These are phyloP conservation scores for Poeciliopsis gracilis DNA, from an alignment of 2,797 vertebrate species.

Conservation along the genomic window DNA sequence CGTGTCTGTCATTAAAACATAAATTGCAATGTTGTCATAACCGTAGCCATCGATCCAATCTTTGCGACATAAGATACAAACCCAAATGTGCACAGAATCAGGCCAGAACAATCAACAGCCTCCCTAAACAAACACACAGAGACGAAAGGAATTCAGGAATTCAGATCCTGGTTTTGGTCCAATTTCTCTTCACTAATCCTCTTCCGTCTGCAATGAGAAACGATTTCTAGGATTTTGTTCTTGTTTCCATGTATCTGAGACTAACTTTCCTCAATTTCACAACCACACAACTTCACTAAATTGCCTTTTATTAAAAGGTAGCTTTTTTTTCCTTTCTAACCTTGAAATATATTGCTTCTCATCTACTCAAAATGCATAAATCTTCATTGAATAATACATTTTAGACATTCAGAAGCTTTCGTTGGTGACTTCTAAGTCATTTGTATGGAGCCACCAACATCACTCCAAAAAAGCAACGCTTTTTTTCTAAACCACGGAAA, in stretches of 20 bases:
- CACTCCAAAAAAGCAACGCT: not conserved
- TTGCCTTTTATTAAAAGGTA: not conserved
- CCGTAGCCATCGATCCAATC: slow-evolving; percentile 3
- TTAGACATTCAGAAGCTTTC: not conserved
- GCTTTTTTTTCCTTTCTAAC: not conserved
- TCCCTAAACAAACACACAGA: slow-evolving; percentile 35
- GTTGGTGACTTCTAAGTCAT: not conserved
- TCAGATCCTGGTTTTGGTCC: not conserved
- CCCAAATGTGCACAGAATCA: slow-evolving; percentile 45
- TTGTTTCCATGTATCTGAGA: not conserved
- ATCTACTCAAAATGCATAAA: not conserved
- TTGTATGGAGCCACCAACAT: slow-evolving; percentile 3
- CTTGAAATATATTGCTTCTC: not conserved
- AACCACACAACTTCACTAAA: not conserved
- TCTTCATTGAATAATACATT: not conserved
- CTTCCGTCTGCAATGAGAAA: not conserved
- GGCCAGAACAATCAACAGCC: slow-evolving; percentile 25
- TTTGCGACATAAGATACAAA: slow-evolving; percentile 45
- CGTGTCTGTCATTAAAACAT: not conserved
- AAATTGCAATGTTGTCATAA: slow-evolving; percentile 8
- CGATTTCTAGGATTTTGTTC: not conserved
- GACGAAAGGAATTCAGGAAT: not conserved
- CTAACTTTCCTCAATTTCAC: not conserved
- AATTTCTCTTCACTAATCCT: slow-evolving; percentile 4
- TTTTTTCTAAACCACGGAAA: not conserved